Base-by-base conservation (phyloP, 2,888 invertebrate genomes). In the Rhaphigaster nebulosa region DNA sequence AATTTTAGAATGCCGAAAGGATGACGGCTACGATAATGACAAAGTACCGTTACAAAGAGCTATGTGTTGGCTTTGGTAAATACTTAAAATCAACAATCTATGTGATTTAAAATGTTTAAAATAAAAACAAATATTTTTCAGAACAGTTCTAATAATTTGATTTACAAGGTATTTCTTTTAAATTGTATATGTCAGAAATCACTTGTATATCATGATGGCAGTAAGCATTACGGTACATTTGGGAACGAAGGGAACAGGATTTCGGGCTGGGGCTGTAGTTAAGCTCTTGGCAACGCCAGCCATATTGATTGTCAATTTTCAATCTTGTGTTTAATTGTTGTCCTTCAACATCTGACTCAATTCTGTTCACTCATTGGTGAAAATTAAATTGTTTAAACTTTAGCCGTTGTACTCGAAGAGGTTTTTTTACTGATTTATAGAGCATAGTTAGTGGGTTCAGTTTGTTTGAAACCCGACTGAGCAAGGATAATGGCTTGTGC, bases 401-500 rank as follows among this genome's bases (percentile, higher is more conserved):
- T 54, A 50, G 88, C 88, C 38, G 54, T 38, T 54, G 38, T 88
- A 56, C 52, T 38, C 38, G 54, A 88, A 88, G 45, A 45, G 84
- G 84, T 45, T 45, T 45, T n/a, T 84, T 84, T 45, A 84, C 45
- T 84, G 34, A 38, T 38, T 84, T 84, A 50, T 50, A 45, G 41
- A 84, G 45, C 84, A 45, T 84, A 45, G 84, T 45, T 84, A 84
- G 84, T 50, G 84, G 45, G 26, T 84, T 84, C 45, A 45, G 84
- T 84, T 50, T 45, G 45, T 45, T 45, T 84, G 84, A 84, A 84
- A 50, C 88, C 38, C 56, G 34, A 88, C 56, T 54, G 54, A 54
- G n/a, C 45, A n/a, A 89, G 90, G 88, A 91, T 92, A 95, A 99
- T 99, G 99, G 99, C 99, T 95, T 99, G 99, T 96, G 98, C 98